Conservation (phyloP, 2,797 vertebrate genomes). For the Graptemys geographica region DNA sequence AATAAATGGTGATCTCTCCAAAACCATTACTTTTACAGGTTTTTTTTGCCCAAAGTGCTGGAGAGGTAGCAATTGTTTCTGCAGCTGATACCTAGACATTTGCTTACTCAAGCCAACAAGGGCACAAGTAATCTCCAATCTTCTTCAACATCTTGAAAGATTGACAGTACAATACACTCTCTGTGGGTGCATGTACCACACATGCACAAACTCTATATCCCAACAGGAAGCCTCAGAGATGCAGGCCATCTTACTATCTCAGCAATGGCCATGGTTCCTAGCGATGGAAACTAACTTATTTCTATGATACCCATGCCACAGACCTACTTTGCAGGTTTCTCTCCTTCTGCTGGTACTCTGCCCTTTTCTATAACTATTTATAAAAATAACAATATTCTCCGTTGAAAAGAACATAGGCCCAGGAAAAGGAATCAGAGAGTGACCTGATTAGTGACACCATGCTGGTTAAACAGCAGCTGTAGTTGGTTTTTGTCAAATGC, state of each 20-base stretch:
- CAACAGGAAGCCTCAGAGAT: fast-evolving
- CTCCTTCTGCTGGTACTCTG: neutral
- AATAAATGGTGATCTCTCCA: slow-evolving; percentile 20
- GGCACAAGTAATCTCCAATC: neutral
- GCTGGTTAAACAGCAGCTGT: slow-evolving; percentile 59
- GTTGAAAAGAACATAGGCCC: neutral
- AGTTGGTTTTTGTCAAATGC: slow-evolving; percentile 27
- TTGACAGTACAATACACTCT: neutral
- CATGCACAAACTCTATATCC: neutral
- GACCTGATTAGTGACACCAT: slow-evolving; percentile 38
- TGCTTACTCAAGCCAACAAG: neutral
- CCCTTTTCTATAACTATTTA: slow-evolving; percentile 35
- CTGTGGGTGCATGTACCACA: neutral
- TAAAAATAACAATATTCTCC: slow-evolving; percentile 40
- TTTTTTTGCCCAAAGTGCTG: slow-evolving; percentile 28
- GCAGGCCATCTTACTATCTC: neutral
- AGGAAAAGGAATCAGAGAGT: slow-evolving; percentile 54
- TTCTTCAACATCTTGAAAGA: neutral
- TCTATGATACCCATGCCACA: neutral
- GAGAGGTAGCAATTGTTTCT: neutral
- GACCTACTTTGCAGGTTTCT: neutral
- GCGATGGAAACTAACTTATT: neutral
- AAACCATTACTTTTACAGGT: neutral
- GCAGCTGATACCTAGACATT: neutral
- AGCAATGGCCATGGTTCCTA: fast-evolving